Evolutionary conservation across 2,888 invertebrate genomes (phyloP).

Genomic region (Melanotus villosus): DNA sequence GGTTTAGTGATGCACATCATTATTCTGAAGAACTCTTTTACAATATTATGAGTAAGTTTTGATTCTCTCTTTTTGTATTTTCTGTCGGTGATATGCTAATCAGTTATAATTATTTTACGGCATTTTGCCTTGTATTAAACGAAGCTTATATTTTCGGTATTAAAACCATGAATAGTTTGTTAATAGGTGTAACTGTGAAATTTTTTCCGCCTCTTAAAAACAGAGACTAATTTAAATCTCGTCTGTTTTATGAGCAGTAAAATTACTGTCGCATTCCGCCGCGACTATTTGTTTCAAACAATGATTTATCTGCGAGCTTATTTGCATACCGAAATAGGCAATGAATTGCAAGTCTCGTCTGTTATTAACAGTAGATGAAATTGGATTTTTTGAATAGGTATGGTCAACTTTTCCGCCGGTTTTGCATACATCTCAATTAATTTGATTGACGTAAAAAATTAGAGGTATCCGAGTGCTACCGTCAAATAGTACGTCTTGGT

Average conservation of each 20-base stretch:
- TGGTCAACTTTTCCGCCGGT: not conserved
- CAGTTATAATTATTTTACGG: no score
- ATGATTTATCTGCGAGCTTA: conserved; percentile 7
- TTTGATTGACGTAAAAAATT: not conserved
- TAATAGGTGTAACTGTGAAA: no score
- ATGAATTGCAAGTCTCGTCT: not conserved
- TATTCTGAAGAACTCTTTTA: conserved; percentile 92
- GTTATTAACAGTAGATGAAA: not conserved
- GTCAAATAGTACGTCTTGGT: not conserved
- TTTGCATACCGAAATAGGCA: conserved; percentile 17
- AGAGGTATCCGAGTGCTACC: conserved; percentile 1
- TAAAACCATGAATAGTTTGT: no score
- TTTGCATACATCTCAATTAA: conserved; percentile 9
- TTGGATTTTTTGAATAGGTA: conserved; percentile 2
- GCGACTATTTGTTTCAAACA: conserved; percentile 6
- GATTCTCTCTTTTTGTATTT: no score
- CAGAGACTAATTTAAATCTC: not conserved
- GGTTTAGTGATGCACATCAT: conserved; percentile 88
- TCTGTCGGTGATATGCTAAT: no score
- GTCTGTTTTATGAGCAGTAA: conserved; percentile 3
- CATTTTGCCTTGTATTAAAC: no score
- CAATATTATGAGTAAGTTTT: conserved; percentile 86
- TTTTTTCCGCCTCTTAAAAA: not conserved
- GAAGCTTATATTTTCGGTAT: no score
- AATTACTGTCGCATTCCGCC: conserved; percentile 3